phyloP scores from a whole-genome alignment of 2,797 vertebrate genomes.

The Helostoma temminkii region DNA sequence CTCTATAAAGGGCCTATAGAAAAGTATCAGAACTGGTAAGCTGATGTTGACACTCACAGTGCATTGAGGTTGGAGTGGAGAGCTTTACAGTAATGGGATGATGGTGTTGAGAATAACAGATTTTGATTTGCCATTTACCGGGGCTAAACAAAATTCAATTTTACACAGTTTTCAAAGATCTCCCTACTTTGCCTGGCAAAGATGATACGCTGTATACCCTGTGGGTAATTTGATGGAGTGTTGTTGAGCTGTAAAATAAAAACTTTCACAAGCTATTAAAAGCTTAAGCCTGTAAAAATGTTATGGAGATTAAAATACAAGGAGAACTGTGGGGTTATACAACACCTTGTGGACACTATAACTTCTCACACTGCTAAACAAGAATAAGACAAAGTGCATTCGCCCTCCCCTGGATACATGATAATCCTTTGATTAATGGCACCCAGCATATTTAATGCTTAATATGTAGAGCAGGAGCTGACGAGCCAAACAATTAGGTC shows the following conservation, averaged over 20 bases:
- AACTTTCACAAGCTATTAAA: conserved; percentile 70
- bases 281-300: conserved; percentile 65
- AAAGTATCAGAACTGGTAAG: conserved; percentile 46
- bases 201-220: conserved; percentile 34
- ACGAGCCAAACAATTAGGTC: conserved; percentile 83
- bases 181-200: conserved; percentile 34
- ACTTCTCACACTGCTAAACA: conserved; percentile 58
- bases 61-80: conserved; percentile 51
- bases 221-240: conserved; percentile 63
- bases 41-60: conserved; percentile 61
- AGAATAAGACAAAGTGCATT: conserved; percentile 52
- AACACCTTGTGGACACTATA: conserved; percentile 47
- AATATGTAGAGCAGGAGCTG: conserved; percentile 73
- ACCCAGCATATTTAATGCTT: conserved; percentile 71
- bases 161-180: conserved; percentile 60
- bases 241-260: conserved; percentile 61
- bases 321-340: conserved; percentile 41
- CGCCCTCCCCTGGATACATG: conserved; percentile 41
- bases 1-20: conserved; percentile 49
- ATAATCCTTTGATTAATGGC: conserved; percentile 81
- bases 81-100: conserved; percentile 67
- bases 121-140: conserved; percentile 58
- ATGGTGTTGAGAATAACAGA: conserved; percentile 56
- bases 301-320: conserved; percentile 54
- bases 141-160: conserved; percentile 69